Evolutionary conservation across 2,888 invertebrate genomes (phyloP).

Genomic region (Disparrhopalites patrizii): DNA sequence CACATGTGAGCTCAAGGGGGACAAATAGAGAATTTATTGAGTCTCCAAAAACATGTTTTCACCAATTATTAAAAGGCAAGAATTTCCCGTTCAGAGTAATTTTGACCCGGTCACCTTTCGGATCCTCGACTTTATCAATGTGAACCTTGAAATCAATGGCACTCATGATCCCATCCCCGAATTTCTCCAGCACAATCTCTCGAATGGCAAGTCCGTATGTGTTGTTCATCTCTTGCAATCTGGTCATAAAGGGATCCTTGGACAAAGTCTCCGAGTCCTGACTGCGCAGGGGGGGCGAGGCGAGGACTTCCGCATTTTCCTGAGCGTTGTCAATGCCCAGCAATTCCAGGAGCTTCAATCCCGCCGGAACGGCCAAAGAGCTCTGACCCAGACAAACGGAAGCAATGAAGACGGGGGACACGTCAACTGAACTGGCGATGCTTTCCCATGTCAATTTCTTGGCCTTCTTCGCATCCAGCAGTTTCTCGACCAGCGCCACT

Average conservation of each 20-base stretch:
- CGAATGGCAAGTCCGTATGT: constrained; percentile 40
- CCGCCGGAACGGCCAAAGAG: constrained; percentile 27
- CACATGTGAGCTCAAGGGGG: not conserved
- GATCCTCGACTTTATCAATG: constrained; percentile 39
- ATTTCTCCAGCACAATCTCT: constrained; percentile 44
- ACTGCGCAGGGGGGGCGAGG: constrained; percentile 38
- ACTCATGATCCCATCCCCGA: constrained; percentile 47
- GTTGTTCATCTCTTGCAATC: constrained; percentile 40
- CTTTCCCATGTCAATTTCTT: constrained; percentile 43
- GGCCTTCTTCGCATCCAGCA: constrained; percentile 34
- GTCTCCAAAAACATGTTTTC: not conserved
- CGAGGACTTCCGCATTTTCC: constrained; percentile 23
- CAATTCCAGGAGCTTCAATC: constrained; percentile 29
- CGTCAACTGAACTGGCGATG: constrained; percentile 33
- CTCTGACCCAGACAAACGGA: constrained; percentile 39
- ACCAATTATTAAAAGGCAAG: constrained; percentile 41
- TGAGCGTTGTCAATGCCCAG: constrained; percentile 21
- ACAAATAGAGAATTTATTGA: not conserved
- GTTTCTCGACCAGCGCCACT: constrained; percentile 1
- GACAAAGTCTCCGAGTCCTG: constrained; percentile 33
- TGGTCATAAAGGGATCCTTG: constrained; percentile 40
- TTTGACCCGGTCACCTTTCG: constrained; percentile 34
- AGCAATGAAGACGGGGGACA: constrained; percentile 44
- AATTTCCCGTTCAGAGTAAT: constrained; percentile 42
- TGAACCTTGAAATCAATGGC: constrained; percentile 44